Percentiles rank a stretch among this genome's conserved stretches.
Conservation (phyloP, 2,113 vertebrate species). For the Pterocles orientalis region DNA sequence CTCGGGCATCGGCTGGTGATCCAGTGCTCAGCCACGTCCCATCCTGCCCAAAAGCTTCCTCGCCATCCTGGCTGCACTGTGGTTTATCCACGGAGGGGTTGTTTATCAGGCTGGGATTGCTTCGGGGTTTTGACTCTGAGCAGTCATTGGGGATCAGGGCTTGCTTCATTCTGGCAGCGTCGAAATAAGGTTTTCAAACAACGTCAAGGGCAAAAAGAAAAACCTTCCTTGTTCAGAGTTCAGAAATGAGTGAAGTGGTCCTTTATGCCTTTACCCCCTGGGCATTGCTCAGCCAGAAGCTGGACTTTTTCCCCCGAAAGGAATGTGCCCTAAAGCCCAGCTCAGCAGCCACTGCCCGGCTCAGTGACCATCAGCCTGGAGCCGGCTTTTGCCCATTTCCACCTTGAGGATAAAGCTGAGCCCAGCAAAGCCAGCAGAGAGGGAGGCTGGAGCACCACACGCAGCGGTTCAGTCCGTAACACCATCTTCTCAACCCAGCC, state of each 20-base stretch:
- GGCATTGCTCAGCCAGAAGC: not conserved
- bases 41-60: not conserved
- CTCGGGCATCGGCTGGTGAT: not conserved
- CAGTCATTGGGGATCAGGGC: not conserved
- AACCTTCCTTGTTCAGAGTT: not conserved
- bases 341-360: not conserved
- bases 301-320: not conserved
- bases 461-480: not conserved
- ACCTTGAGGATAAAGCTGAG: not conserved
- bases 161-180: not conserved
- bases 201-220: not conserved
- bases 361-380: rapidly evolving
- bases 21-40: not conserved
- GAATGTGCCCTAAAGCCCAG: not conserved
- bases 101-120: not conserved
- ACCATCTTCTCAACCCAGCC: not conserved
- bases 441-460: rapidly evolving
- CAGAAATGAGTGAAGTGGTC: not conserved
- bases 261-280: not conserved
- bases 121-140: not conserved
- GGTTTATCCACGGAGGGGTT: not conserved
- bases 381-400: not conserved
- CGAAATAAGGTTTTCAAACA: not conserved
- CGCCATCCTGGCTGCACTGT: not conserved
- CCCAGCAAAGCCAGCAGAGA: not conserved